These are phyloP conservation scores for silkworm (Bombyx mori) DNA, from an alignment of 1,140 invertebrate genomes.

Conservation along the genomic window DNA sequence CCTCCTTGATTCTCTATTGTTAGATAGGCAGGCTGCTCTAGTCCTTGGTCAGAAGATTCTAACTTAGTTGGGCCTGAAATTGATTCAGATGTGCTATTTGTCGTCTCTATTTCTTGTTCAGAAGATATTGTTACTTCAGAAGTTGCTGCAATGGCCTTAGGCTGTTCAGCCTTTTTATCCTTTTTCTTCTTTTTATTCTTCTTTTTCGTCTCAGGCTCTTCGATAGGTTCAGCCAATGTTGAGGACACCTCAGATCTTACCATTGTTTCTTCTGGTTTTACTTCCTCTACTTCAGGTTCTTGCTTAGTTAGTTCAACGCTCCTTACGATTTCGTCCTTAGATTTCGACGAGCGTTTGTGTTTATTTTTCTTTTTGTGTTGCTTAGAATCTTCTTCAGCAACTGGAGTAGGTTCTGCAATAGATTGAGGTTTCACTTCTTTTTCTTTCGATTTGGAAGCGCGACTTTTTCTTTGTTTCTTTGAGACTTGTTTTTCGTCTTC, in stretches of 20 bases:
- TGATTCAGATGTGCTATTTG: neutral
- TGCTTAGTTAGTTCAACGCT: slow-evolving; percentile 15
- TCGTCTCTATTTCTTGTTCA: slow-evolving; percentile 12
- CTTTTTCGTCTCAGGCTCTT: slow-evolving; percentile 29
- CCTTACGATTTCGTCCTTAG: slow-evolving; percentile 31
- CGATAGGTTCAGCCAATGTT: too few relatives aligned
- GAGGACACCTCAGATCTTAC: too few relatives aligned
- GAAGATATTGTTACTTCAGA: slow-evolving; percentile 22
- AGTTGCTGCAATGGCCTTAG: slow-evolving; percentile 13
- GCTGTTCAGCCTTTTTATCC: slow-evolving; percentile 30
- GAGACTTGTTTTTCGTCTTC: slow-evolving; percentile 28
- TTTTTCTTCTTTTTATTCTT: slow-evolving; percentile 58
- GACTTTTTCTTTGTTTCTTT: slow-evolving; percentile 35
- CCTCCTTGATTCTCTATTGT: neutral
- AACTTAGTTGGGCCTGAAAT: neutral
- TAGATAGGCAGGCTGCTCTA: neutral
- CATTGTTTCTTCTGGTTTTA: neutral
- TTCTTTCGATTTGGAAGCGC: slow-evolving; percentile 43
- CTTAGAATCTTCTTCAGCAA: slow-evolving; percentile 34
- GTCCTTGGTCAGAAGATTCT: neutral
- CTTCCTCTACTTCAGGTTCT: slow-evolving; percentile 13
- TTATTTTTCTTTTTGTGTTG: slow-evolving; percentile 41
- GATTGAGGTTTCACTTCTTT: slow-evolving; percentile 31
- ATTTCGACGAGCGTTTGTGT: slow-evolving; percentile 44
- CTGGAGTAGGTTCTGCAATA: slow-evolving; percentile 17